These are phyloP conservation scores for Dynastes maya DNA, from an alignment of 2,888 invertebrate genomes.

Conservation along the genomic window DNA sequence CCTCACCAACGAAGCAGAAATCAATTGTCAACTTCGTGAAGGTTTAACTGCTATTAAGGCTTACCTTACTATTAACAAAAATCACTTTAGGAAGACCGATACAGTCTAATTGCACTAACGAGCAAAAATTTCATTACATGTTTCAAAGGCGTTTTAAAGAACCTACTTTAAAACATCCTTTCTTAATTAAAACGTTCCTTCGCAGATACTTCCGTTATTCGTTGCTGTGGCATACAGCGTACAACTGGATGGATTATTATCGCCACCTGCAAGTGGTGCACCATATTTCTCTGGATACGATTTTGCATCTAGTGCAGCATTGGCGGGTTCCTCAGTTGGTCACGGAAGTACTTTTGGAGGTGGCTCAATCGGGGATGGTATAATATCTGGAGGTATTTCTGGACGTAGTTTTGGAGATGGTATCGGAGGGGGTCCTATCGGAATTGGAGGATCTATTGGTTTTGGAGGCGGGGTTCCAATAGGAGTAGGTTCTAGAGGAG, in stretches of 20 bases:
- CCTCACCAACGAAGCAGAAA: no score
- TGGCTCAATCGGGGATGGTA: not conserved
- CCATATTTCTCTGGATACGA: conserved; percentile 38
- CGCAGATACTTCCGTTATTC: conserved; percentile 35
- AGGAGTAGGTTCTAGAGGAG: conserved; percentile 40
- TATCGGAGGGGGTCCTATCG: conserved; percentile 16
- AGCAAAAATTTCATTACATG: no score
- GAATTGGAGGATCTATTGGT: not conserved
- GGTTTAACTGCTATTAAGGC: no score
- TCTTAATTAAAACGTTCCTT: not conserved
- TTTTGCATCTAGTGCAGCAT: conserved; percentile 19
- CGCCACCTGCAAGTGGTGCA: conserved; percentile 37
- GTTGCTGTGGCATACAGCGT: conserved; percentile 29
- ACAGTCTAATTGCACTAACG: no score
- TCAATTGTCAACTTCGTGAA: no score
- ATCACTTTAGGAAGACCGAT: no score
- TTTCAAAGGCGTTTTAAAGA: no score
- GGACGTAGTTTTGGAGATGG: not conserved
- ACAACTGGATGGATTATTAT: conserved; percentile 37
- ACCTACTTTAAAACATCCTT: no score
- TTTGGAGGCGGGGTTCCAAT: not conserved
- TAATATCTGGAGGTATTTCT: not conserved
- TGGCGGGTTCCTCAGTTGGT: not conserved
- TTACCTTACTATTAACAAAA: no score
- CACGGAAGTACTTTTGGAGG: not conserved